Evolutionary conservation across 2,113 vertebrate genomes (phyloP), one percentile per base, ranked within the genome.

Genomic region (Caretta caretta): DNA sequence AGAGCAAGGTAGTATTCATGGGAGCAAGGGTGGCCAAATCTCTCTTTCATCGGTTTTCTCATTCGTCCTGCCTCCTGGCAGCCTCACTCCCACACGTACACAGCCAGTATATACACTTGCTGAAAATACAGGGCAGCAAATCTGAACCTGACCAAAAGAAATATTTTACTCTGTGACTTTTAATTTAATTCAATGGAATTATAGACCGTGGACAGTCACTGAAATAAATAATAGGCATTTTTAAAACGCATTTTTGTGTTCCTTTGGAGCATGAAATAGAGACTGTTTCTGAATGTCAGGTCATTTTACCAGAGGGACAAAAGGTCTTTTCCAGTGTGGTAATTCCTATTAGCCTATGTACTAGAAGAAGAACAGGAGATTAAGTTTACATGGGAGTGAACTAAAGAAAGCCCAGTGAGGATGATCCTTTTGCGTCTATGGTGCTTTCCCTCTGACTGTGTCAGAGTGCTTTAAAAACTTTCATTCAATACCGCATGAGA

Each of bases 171-270:
- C 29, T 1, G 25, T 50, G 53, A 7, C 5, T 56, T 89, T 57
- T 29, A 59, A 59, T 59, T 59, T 59, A 59, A 49, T 6, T 3
- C 16, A 90, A 6, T 38, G 13, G 46, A 9, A 35, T 24, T 81
- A 20, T 46, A 93, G 80, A n/a, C 5, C 38, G 20, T 0, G 0
- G 29, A 24, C 12, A 42, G 69, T 12, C 84, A 78, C 24, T 87
- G 76, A 90, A 50, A n/a, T 51, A 87, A 80, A 22, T 7, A 80
- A 22, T 7, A 78, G 3, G 24, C 0, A 0, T 79, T 91, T 91
- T 87, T 69, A 56, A 90, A 46, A 85, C 79, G 12, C 5, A 2
- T 35, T 72, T 72, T 38, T 72, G 65, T 81, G 90, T 93, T 90
- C 2, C 17, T 48, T 49, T 86, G 75, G 91, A 86, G 1, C 16